A percentile compares a stretch with the other conserved stretches of the same genome.
Evolutionary conservation across 2,113 vertebrate genomes (phyloP).

Genomic region (Otolemur garnettii): DNA sequence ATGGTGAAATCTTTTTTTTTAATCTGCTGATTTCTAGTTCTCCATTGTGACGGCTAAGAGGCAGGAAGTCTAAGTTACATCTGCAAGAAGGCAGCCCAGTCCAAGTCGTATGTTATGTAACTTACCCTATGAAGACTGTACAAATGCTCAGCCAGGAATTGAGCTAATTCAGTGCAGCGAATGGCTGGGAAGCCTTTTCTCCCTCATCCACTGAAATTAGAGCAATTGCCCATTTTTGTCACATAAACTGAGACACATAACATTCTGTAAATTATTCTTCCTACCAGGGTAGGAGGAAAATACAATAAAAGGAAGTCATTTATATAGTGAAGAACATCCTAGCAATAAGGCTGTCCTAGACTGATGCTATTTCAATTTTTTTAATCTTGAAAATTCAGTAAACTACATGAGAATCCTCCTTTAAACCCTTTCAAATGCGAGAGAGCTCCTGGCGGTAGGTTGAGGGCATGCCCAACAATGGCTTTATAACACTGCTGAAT

Average conservation of each 20-base stretch:
- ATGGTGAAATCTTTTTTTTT: background rate
- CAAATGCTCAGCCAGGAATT: slow-evolving; percentile 27
- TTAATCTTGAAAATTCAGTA: background rate
- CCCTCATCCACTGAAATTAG: slow-evolving; percentile 10
- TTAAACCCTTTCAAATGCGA: background rate
- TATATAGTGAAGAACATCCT: slow-evolving; percentile 13
- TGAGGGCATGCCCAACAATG: fast-evolving
- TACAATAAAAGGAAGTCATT: slow-evolving; percentile 39
- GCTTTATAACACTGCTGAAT: background rate
- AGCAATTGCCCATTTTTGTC: slow-evolving; percentile 55
- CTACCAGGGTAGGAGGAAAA: slow-evolving; percentile 48
- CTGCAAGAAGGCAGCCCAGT: slow-evolving; percentile 50
- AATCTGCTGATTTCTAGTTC: background rate
- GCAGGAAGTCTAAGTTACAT: slow-evolving; percentile 49
- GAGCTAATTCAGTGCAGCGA: background rate
- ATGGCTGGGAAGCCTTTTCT: background rate
- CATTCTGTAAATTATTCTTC: slow-evolving; percentile 67
- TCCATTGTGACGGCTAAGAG: background rate
- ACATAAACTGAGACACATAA: slow-evolving; percentile 40
- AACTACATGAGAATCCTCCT: no score
- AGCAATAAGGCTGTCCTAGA: background rate
- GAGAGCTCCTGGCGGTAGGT: background rate
- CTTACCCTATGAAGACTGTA: slow-evolving; percentile 62
- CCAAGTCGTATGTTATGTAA: slow-evolving; percentile 61
- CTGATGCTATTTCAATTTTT: background rate